Base-by-base conservation (phyloP, 2,888 invertebrate species). In the Tenthredo notha region DNA sequence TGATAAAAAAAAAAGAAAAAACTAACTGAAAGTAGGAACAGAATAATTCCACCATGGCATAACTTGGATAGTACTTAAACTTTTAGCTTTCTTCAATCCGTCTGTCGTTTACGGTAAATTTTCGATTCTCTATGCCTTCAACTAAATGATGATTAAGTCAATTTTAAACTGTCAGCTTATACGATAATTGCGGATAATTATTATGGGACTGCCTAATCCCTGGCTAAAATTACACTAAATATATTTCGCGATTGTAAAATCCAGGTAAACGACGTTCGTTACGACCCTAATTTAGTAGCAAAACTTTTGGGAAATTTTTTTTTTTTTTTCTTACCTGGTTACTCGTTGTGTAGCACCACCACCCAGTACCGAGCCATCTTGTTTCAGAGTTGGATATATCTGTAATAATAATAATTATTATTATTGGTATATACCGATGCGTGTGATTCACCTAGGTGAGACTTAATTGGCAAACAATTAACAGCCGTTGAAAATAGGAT, bases 361-460 rank as follows among this genome's bases (percentile, higher is more conserved):
- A 70, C 92, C 92, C 61, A 93, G 90, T 12, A 92, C 92, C 33
- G 93, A 93, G 21, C 92, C 91, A 25, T 93, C 93, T 86, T 93
- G 93, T 87, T 93, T 93, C 87, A 93, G 86, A 72, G 91, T 86
- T 1, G 93, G 93, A 86, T 93, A 93, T 85, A 93, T 92, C 93
- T 93, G 91, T 7, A 74, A 74, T 5, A 74, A 43, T 40, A n/a
- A 74, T 37, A 43, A 21, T 21, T 0, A 61, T 4, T 0, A 61
- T 5, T 37, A 37, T 37, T 18, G 6, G 33, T 1, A 33, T 33
- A 37, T 61, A 61, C 3, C 25, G 3, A 21, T 25, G 61, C 12
- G 0, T 2, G 12, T 61, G 61, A 61, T 61, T 54, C 54, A 54
- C 54, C 1, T 54, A 7, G 7, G 7, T n/a, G 50, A 50, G n/a